A percentile compares a stretch with the other conserved stretches of the same genome.
phyloP scores from a whole-genome alignment of 64 coral and sea anemone genomes.

The Cladopsammia gracilis region DNA sequence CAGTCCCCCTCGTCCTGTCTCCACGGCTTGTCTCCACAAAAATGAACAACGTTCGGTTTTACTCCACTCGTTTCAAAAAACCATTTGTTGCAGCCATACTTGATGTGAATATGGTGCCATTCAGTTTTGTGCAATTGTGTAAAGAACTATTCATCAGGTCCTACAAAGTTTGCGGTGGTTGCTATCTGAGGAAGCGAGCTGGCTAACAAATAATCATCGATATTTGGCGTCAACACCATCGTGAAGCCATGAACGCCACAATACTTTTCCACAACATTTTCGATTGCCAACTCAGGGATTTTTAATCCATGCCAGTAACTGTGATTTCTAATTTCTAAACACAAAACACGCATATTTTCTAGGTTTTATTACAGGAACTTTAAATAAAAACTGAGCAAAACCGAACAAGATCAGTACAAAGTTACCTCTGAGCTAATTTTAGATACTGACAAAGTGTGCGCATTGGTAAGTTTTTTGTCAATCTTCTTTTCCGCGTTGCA shows the following conservation, averaged over 20 bases:
- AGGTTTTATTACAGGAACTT: no score
- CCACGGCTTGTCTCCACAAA: no score
- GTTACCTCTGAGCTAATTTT: no score
- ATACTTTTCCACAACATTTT: slow-evolving; percentile 70
- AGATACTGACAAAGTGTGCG: no score
- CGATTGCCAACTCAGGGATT: slow-evolving; percentile 68
- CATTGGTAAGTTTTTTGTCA: no score
- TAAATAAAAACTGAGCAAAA: no score
- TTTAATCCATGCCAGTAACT: slow-evolving; percentile 72
- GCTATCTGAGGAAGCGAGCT: slow-evolving; percentile 73
- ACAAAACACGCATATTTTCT: no score
- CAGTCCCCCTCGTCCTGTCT: slow-evolving; percentile 57
- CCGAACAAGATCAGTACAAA: no score
- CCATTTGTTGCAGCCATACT: slow-evolving; percentile 65
- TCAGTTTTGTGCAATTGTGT: slow-evolving; percentile 79
- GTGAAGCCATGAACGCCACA: no score
- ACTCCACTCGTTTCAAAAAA: slow-evolving; percentile 54
- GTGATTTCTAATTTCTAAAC: slow-evolving; percentile 47
- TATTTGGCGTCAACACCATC: no score
- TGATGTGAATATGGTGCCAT: slow-evolving; percentile 83
- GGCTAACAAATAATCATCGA: slow-evolving; percentile 69
- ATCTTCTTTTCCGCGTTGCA: no score
- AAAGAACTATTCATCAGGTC: slow-evolving; percentile 86
- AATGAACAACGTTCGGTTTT: no score
- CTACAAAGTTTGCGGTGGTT: slow-evolving; percentile 52